These are phyloP conservation scores for Corythornis vintsioides DNA, from an alignment of 2,113 vertebrate species.

Conservation along the genomic window DNA sequence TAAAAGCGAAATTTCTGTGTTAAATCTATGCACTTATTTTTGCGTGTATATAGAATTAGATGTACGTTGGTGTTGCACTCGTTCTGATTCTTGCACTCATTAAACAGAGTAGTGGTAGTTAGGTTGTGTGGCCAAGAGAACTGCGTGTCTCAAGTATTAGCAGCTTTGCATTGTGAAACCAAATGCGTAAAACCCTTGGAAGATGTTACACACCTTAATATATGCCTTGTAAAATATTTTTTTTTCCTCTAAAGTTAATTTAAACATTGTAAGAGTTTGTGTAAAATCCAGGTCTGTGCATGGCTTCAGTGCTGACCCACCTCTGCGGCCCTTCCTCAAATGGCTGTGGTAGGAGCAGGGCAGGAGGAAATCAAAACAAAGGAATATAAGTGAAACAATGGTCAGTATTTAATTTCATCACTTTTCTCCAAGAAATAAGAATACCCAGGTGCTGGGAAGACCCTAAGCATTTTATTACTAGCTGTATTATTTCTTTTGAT, in stretches of 20 bases:
- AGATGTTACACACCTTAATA: neutral
- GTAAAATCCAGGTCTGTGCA: rapidly evolving
- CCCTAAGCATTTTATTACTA: neutral
- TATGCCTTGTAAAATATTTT: neutral
- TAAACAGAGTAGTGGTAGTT: neutral
- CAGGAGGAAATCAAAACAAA: neutral
- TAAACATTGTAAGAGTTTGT: neutral
- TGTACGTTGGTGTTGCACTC: neutral
- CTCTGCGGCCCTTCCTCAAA: neutral
- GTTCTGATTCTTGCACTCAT: neutral
- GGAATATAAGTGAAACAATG: neutral
- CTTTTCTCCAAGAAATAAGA: neutral
- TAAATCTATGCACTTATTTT: slow-evolving; percentile 34
- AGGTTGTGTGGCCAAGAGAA: neutral
- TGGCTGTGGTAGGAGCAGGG: neutral
- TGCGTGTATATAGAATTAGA: neutral
- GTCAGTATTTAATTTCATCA: neutral
- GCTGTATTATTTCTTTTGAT: neutral
- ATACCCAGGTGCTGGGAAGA: slow-evolving; percentile 1
- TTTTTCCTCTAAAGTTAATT: slow-evolving; percentile 2
- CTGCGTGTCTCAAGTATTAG: neutral
- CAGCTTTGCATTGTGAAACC: slow-evolving; percentile 16
- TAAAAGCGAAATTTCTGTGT: neutral
- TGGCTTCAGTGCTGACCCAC: neutral
- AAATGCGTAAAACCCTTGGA: slow-evolving; percentile 12